phyloP scores from a whole-genome alignment of 2,113 vertebrate species.

The Eulacestoma nigropectus region DNA sequence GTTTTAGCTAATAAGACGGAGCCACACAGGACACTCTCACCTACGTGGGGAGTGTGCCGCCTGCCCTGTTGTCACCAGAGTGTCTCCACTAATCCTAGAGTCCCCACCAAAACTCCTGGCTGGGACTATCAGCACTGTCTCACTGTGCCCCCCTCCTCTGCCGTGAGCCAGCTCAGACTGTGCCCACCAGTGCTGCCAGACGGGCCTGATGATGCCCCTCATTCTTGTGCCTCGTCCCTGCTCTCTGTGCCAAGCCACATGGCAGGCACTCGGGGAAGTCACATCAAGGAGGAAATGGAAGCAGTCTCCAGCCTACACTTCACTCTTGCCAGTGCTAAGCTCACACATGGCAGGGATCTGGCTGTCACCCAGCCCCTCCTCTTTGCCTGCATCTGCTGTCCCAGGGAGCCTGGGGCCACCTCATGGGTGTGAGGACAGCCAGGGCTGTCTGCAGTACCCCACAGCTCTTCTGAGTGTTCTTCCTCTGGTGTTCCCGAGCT shows the following conservation, averaged over 20 bases:
- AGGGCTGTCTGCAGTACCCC: background rate
- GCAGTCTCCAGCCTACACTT: background rate
- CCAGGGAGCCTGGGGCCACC: background rate
- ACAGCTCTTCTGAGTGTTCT: background rate
- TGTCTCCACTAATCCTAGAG: background rate
- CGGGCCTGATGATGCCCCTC: background rate
- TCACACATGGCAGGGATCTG: background rate
- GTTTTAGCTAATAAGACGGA: background rate
- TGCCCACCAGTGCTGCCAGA: background rate
- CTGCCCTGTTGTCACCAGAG: background rate
- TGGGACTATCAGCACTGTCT: background rate
- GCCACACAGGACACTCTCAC: background rate
- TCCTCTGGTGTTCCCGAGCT: background rate
- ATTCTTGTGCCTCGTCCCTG: background rate
- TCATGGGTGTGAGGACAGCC: background rate
- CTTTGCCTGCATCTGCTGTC: background rate
- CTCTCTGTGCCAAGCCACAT: background rate
- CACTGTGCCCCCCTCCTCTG: background rate
- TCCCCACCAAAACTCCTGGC: background rate
- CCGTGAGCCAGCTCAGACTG: background rate
- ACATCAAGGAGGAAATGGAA: background rate
- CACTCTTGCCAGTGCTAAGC: background rate
- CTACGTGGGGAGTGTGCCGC: accelerated
- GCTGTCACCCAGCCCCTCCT: background rate
- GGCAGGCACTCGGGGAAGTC: background rate